These are phyloP conservation scores for Acronicta aceris DNA, from an alignment of 2,888 invertebrate species.

Conservation along the genomic window DNA sequence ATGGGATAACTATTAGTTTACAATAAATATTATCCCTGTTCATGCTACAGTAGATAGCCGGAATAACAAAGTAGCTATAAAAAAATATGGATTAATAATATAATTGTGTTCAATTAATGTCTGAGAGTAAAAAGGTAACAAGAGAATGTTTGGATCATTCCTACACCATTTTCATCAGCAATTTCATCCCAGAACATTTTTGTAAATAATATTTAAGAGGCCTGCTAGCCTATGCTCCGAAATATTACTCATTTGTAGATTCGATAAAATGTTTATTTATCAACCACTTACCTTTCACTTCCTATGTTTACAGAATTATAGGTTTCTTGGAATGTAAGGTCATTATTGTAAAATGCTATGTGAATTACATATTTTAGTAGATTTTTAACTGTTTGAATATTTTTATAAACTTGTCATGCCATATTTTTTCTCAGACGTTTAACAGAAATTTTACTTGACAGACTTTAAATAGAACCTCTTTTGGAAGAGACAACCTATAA, in stretches of 20 bases:
- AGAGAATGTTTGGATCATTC: not conserved
- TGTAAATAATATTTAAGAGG: not conserved
- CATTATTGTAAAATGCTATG: conserved; percentile 21
- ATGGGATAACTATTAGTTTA: conserved; percentile 12
- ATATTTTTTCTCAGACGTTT: conserved; percentile 22
- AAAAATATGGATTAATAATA: not conserved
- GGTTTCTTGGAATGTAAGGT: conserved; percentile 8
- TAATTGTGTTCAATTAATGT: not conserved
- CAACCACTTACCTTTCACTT: conserved; percentile 9
- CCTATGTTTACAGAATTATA: not conserved
- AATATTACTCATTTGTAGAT: not conserved
- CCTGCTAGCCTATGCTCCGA: not conserved
- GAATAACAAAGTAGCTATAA: not conserved
- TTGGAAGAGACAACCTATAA: too few species aligned
- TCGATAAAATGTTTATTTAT: not conserved
- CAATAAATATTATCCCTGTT: not conserved
- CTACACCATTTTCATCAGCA: conserved; percentile 1
- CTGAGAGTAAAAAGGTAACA: not conserved
- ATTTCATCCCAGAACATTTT: conserved; percentile 7
- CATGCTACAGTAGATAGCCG: not conserved
- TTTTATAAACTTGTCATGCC: conserved; percentile 17
- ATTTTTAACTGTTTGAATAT: conserved; percentile 13
- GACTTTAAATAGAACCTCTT: not conserved
- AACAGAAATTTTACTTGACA: conserved; percentile 21
- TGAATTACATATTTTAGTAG: conserved; percentile 6